Conservation (phyloP, 2,888 invertebrate species). For the Caenorhabditis plicata region DNA sequence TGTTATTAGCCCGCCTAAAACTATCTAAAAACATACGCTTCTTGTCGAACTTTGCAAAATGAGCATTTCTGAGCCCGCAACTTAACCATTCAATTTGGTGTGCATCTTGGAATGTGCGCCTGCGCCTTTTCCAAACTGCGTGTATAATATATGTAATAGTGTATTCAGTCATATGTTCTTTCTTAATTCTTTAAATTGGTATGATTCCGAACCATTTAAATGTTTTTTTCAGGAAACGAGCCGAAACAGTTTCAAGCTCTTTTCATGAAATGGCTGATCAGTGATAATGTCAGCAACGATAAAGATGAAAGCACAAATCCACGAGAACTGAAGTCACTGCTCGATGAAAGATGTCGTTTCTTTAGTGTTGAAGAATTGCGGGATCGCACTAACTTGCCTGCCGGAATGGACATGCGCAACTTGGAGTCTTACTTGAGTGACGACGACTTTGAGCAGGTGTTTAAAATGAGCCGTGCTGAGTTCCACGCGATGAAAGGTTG, state of each 20-base stretch:
- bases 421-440: conserved; percentile 52
- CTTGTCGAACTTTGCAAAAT: too few species aligned
- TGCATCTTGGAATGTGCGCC: too few species aligned
- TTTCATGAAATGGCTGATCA: conserved; percentile 47
- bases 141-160: too few species aligned
- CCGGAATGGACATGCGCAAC: conserved; percentile 47
- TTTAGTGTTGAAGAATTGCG: conserved; percentile 40
- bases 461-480: conserved; percentile 36
- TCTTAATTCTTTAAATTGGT: too few species aligned
- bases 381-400: conserved; percentile 41
- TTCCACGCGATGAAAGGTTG: conserved; percentile 49
- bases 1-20: too few species aligned
- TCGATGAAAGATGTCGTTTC: conserved; percentile 42
- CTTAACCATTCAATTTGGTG: too few species aligned
- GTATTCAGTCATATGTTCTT: too few species aligned
- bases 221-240: conserved; percentile 46
- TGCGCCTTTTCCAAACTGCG: too few species aligned
- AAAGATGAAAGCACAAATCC: conserved; percentile 15
- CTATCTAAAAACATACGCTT: too few species aligned
- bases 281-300: too few species aligned
- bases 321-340: conserved; percentile 15
- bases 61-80: too few species aligned
- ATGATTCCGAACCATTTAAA: too few species aligned
- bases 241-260: conserved; percentile 53
- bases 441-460: conserved; percentile 41